Evolutionary conservation across 2,888 invertebrate genomes (phyloP).

Genomic region (Stenodera caucasica): DNA sequence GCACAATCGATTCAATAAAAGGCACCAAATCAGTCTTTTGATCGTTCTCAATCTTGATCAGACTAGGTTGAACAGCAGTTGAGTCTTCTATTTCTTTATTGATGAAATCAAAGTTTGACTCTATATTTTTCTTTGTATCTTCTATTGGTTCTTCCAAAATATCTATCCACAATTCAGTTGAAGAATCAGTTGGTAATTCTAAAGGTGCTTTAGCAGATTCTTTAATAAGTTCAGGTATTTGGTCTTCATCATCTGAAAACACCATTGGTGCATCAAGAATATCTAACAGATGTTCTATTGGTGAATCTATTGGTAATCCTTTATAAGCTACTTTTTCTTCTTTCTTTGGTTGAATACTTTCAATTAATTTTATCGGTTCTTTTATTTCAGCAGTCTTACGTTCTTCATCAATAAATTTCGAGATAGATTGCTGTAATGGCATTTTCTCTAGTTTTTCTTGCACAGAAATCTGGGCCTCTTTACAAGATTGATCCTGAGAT

Average conservation of each 20-base stretch:
- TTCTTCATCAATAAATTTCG: constrained; percentile 12
- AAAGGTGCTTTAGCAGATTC: neutral
- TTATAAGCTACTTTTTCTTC: constrained; percentile 24
- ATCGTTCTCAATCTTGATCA: neutral
- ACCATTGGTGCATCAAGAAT: constrained; percentile 43
- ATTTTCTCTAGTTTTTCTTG: neutral
- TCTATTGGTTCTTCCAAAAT: neutral
- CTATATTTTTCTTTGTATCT: neutral
- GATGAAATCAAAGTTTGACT: neutral
- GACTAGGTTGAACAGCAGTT: neutral
- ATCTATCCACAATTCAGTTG: neutral
- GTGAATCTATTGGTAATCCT: constrained; percentile 34
- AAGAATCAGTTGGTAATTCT: neutral
- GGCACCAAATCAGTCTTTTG: neutral
- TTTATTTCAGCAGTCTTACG: neutral
- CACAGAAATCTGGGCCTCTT: constrained; percentile 2
- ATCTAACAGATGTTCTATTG: constrained; percentile 35
- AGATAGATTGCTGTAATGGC: neutral
- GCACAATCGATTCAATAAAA: neutral
- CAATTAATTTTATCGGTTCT: neutral
- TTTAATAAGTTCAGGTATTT: neutral
- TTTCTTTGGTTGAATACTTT: neutral
- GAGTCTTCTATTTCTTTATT: neutral
- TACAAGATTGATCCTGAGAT: constrained; percentile 5
- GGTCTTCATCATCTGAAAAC: constrained; percentile 34